Percentiles rank a stretch among this genome's conserved stretches.
Conservation (phyloP, 2,113 vertebrate species). For the cattle (Bos taurus) region ARS-UCD2.0 NC_037331.1:78481501-78482000, state of each 20-base stretch:
- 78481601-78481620: not conserved
- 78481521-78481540: not conserved
- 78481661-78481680: not conserved
- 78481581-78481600: not conserved
- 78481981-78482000: not conserved
- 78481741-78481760: not conserved
- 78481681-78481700: not conserved
- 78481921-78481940: not conserved
- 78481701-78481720: not conserved
- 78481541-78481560: not conserved
- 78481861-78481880: not conserved
- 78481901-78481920: not conserved
- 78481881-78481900: not conserved
- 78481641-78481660: not conserved
- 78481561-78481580: not conserved
- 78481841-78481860: not conserved
- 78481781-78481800: not conserved
- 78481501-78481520: not conserved
- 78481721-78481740: not conserved
- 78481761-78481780: rapidly evolving
- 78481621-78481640: not conserved
- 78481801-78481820: not conserved
- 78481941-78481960: not conserved
- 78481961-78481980: not conserved
- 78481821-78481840: not conserved